These are phyloP conservation scores for Ardeotis arabs DNA, from an alignment of 2,113 vertebrate genomes.

Conservation along the genomic window DNA sequence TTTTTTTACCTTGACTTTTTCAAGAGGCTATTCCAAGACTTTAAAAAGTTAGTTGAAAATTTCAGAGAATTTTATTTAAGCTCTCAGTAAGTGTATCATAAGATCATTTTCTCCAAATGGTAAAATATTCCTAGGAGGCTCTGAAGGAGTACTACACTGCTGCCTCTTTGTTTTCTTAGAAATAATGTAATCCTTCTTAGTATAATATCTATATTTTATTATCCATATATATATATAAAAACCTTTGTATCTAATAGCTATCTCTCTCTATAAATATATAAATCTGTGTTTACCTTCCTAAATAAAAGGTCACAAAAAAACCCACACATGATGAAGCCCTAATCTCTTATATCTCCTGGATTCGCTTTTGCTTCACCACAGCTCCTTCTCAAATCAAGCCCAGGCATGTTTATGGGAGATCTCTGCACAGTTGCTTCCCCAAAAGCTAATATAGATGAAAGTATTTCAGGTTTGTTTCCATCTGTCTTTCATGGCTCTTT, in stretches of 20 bases:
- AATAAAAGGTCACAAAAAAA: neutral
- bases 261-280: no score
- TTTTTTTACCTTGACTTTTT: neutral
- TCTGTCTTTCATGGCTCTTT: neutral
- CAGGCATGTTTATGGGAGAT: neutral
- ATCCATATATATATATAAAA: no score
- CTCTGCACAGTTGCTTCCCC: fast-evolving
- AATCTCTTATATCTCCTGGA: neutral
- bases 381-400: neutral
- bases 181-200: neutral
- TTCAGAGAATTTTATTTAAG: neutral
- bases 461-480: neutral
- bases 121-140: neutral
- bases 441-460: neutral
- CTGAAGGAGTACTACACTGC: neutral
- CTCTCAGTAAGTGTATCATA: neutral
- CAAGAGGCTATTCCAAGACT: neutral
- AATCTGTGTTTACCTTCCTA: neutral
- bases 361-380: neutral
- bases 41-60: neutral
- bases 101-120: neutral
- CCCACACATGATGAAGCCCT: neutral
- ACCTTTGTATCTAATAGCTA: no score
- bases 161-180: neutral
- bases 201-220: neutral